A percentile compares a stretch with the other conserved stretches of the same genome.
Evolutionary conservation across 2,888 invertebrate species (phyloP).

Genomic region (Arenicola marina): DNA sequence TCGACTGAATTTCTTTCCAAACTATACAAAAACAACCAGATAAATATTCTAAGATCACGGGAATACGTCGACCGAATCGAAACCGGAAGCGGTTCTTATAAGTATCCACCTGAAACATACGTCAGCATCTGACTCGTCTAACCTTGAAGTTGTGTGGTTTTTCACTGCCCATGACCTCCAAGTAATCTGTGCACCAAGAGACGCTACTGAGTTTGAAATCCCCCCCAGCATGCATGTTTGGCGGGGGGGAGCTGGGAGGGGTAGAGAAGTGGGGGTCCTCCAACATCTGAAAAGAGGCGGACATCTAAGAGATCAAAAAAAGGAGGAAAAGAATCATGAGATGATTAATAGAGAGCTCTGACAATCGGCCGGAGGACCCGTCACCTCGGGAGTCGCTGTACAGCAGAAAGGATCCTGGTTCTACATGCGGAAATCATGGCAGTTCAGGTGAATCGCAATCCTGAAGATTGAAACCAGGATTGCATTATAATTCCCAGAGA

Average conservation of each 20-base stretch:
- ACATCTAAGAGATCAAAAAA: no score
- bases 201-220: slow-evolving; percentile 29
- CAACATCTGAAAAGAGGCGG: slow-evolving; percentile 36
- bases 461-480: no score
- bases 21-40: no score
- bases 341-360: no score
- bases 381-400: no score
- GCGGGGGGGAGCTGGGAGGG: slow-evolving; percentile 33
- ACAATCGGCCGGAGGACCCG: no score
- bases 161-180: slow-evolving; percentile 37
- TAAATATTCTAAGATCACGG: background rate
- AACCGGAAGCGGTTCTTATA: background rate
- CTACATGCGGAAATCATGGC: no score
- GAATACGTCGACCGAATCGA: background rate
- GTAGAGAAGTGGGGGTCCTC: slow-evolving; percentile 32
- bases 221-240: background rate
- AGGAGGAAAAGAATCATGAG: no score
- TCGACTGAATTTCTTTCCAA: no score
- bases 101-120: background rate
- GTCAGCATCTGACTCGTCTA: background rate
- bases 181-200: slow-evolving; percentile 36
- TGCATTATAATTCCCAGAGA: no score
- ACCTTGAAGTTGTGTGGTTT: slow-evolving; percentile 40
- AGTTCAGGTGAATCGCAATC: no score
- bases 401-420: no score